Base-by-base conservation (phyloP, 2,888 invertebrate species). In the Brenthis daphne region DNA sequence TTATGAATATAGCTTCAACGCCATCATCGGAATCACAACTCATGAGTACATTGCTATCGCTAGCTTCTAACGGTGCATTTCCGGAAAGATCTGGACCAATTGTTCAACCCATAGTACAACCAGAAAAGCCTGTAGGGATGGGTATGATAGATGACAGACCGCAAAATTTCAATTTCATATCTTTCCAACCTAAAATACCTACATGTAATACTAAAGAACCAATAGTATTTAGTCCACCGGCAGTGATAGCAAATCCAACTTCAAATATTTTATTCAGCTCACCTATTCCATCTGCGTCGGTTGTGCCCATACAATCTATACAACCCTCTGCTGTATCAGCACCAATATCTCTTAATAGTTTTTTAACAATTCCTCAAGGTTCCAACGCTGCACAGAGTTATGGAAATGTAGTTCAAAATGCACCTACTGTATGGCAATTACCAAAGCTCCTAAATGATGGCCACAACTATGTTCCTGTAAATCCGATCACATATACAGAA, bases 61-160 rank as follows among this genome's bases (percentile, higher is more conserved):
- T 75, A 13, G 78, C 77, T 12, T 73, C 76, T 37, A 80, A 80
- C 57, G 79, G 78, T 20, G 75, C 76, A 2, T 67, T 76, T 6
- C 75, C 80, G 5, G 78, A 81, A 48, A 51, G 76, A 29, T 24
- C 76, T 14, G 53, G 53, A 13, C 53, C 53, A 24, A 64, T 76
- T 33, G 55, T 73, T 60, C 43, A 71, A 4, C 37, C 71, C 2
- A 72, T 73, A 60, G 11, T 37, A 13, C 37, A 50, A 14, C 56
- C 57, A 50, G 63, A 63, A 50, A 53, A 53, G n/a, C 43, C 56
- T 14, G 48, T 33, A 24, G 13, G 24, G 14, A 13, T 66, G 11
- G 60, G 29, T 43, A 16, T 50, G 6, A 20, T 64, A 60, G 57
- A 64, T 20, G 53, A 54, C 13, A 63, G 61, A 64, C 56, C 60